phyloP scores from a whole-genome alignment of 2,888 invertebrate species.

The Nomada fabriciana region DNA sequence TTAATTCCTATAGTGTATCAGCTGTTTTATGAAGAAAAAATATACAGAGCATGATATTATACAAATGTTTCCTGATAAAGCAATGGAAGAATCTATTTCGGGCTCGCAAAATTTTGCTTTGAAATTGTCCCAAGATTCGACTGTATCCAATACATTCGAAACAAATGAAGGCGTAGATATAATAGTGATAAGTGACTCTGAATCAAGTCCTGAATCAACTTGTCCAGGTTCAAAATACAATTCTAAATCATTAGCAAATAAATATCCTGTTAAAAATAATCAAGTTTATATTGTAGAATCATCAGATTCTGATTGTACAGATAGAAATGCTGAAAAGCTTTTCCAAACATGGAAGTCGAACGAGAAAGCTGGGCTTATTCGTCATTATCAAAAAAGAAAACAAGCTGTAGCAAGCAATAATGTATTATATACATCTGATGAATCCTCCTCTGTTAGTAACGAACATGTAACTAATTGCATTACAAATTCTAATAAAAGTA shows the following conservation, averaged over 20 bases:
- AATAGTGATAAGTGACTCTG: conserved; percentile 79
- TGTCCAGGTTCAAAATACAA: conserved; percentile 65
- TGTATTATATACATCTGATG: conserved; percentile 66
- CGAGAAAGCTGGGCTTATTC: conserved; percentile 6
- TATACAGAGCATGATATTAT: background rate
- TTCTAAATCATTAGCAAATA: conserved; percentile 8
- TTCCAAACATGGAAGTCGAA: conserved; percentile 10
- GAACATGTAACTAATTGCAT: conserved; percentile 2
- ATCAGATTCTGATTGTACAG: conserved; percentile 4
- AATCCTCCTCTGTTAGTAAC: conserved; percentile 57
- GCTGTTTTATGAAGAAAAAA: background rate
- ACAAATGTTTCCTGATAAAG: background rate
- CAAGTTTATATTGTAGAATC: conserved; percentile 44
- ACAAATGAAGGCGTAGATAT: conserved; percentile 50
- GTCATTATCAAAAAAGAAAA: conserved; percentile 8
- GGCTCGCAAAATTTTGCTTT: conserved; percentile 72
- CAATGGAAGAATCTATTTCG: background rate
- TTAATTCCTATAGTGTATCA: background rate
- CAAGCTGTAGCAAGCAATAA: conserved; percentile 28
- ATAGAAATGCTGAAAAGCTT: conserved; percentile 3
- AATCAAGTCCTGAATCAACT: conserved; percentile 63
- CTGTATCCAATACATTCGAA: conserved; percentile 58
- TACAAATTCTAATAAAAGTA: conserved; percentile 46
- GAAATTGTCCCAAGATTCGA: conserved; percentile 68
- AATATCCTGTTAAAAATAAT: background rate